Base-by-base conservation (phyloP, 2,797 vertebrate species). In the Sitta carolinensis region DNA sequence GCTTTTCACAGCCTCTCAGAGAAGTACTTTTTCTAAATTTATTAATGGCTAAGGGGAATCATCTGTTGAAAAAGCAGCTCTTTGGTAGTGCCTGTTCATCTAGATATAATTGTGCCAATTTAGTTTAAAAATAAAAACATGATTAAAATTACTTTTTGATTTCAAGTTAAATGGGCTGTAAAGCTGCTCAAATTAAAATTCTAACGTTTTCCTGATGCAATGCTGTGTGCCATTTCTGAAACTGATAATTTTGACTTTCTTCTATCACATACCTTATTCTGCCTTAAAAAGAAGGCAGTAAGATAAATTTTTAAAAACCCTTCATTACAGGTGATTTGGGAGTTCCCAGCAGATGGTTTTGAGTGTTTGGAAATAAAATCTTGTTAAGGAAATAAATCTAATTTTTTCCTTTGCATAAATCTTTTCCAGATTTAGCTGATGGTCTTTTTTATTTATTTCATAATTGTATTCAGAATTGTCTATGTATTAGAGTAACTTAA, bases 91-190 rank as follows among this genome's bases (percentile, higher is more conserved):
- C 58, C 78, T 96, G 62, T 89, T 96, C 77, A 51, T 84, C 90
- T 93, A 91, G 94, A 95, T 84, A 74, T 94, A 89, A 94, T 93
- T 83, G 84, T 93, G 63, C 84, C 89, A 83, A 74, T 97, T 95
- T 95, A 96, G 92, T 91, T 96, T 73, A 93, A 94, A 97, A 96
- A 95, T 92, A 93, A 97, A 96, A 96, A 94, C 77, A 78, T 83
- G 91, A 95, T 96, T 94, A 95, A 95, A 94, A 96, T 96, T 91
- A 94, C 89, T 88, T 97, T 95, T 96, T 95, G 87, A 93, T 94
- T 97, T 96, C 77, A 89, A 87, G 93, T 95, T 95, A 97, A 97
- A 96, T n/a, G 43, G 83, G 78, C 80, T 63, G 93, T 94, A 88
- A 93, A 96, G 89, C 91, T 92, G 75, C 82, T 95, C 77, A 94